Percentiles rank a stretch among this genome's conserved stretches.
phyloP scores from a whole-genome alignment of 2,113 vertebrate species.

The Mohoua ochrocephala region DNA sequence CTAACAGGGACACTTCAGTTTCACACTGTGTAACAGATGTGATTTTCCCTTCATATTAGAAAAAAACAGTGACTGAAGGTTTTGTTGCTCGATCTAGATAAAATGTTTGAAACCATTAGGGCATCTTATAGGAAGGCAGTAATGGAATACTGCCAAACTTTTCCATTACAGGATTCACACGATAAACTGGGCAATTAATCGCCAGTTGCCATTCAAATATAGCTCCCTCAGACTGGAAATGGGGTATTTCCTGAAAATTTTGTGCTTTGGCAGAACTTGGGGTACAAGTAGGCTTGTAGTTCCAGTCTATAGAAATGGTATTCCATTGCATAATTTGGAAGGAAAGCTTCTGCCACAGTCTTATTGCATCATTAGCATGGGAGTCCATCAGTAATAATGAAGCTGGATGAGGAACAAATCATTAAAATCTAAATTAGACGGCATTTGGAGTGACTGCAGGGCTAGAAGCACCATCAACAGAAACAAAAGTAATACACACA shows the following conservation, averaged over 20 bases:
- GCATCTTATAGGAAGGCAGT: not conserved
- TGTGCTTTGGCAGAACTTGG: not conserved
- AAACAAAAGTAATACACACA: no score
- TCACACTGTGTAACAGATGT: not conserved
- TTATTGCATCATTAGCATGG: not conserved
- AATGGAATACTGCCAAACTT: not conserved
- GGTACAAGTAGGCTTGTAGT: not conserved
- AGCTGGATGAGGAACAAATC: not conserved
- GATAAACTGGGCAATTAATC: not conserved
- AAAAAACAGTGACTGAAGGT: not conserved
- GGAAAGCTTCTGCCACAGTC: not conserved
- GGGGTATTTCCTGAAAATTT: not conserved
- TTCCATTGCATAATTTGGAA: not conserved
- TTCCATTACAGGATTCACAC: not conserved
- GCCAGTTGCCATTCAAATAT: not conserved
- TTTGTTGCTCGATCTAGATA: not conserved
- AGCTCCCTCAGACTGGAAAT: not conserved
- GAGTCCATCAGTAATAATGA: not conserved
- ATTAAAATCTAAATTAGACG: not conserved
- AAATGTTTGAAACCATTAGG: not conserved
- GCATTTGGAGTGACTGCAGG: not conserved
- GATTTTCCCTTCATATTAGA: not conserved
- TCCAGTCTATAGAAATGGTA: not conserved
- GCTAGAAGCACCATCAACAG: not conserved
- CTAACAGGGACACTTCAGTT: not conserved